Evolutionary conservation across 2,113 vertebrate genomes (phyloP).

Genomic region (Vimba vimba): DNA sequence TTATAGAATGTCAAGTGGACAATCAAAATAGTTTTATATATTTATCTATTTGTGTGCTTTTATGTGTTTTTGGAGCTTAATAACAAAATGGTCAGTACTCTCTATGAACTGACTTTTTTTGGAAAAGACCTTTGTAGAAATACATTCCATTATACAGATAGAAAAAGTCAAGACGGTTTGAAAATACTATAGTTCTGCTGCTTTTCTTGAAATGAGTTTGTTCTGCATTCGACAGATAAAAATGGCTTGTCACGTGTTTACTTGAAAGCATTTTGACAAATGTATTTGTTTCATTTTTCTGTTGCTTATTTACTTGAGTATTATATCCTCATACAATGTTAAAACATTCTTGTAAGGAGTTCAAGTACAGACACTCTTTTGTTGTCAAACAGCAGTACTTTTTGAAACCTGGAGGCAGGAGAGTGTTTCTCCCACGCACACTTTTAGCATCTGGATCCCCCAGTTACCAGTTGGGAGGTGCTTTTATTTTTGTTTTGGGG

Average conservation of each 20-base stretch:
- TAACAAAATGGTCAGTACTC: background rate
- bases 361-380: background rate
- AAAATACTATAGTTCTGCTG: background rate
- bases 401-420: conserved; percentile 6
- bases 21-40: too few species aligned
- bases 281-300: background rate
- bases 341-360: background rate
- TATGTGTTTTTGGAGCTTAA: background rate
- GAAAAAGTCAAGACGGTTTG: background rate
- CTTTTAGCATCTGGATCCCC: background rate
- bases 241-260: conserved; percentile 9
- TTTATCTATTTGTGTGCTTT: background rate
- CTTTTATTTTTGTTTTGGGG: background rate
- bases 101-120: too few species aligned
- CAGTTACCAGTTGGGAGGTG: background rate
- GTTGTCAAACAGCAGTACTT: conserved; percentile 20
- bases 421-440: background rate
- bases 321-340: conserved; percentile 1
- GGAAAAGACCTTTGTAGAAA: background rate
- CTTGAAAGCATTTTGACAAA: background rate
- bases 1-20: too few species aligned
- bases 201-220: background rate
- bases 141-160: background rate
- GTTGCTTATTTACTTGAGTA: background rate
- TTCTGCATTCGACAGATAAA: background rate